These are phyloP conservation scores for Plectrocnemia conspersa DNA, from an alignment of 1,140 invertebrate genomes.

Conservation along the genomic window DNA sequence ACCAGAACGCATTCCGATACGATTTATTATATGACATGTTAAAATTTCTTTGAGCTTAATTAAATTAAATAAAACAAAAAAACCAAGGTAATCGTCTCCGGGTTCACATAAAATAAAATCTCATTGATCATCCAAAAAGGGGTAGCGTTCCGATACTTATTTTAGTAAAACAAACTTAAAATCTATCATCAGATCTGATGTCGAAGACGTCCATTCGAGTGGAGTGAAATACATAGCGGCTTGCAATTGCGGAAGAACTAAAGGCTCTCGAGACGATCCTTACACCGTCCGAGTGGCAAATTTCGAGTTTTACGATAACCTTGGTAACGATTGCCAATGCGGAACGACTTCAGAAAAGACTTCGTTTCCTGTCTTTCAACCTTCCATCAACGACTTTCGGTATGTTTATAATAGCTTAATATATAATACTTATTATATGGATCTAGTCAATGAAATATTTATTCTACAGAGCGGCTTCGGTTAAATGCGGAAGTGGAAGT, in stretches of 20 bases:
- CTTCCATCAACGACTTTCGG: constrained; percentile 65
- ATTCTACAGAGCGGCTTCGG: constrained; percentile 30
- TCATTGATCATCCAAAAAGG: no score
- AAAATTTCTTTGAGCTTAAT: no score
- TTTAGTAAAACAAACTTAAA: neutral
- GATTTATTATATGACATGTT: no score
- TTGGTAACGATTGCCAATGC: constrained; percentile 73
- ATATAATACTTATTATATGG: neutral
- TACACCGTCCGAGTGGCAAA: constrained; percentile 82
- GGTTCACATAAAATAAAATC: no score
- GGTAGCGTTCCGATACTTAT: no score
- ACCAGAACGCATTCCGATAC: no score
- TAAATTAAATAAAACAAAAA: neutral
- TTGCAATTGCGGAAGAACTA: constrained; percentile 87
- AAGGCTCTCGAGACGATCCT: constrained; percentile 81
- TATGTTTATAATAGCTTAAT: constrained; percentile 24
- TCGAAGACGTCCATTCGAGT: constrained; percentile 66
- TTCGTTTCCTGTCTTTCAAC: constrained; percentile 79
- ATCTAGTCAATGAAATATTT: neutral
- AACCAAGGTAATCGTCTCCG: no score
- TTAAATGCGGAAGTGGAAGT: constrained; percentile 17
- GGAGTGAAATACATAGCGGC: constrained; percentile 76
- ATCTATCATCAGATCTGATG: constrained; percentile 44
- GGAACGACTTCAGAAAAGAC: constrained; percentile 58
- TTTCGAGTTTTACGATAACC: constrained; percentile 74